These are phyloP conservation scores for Eulemur rufifrons DNA, from an alignment of 2,113 vertebrate genomes.

Conservation along the genomic window DNA sequence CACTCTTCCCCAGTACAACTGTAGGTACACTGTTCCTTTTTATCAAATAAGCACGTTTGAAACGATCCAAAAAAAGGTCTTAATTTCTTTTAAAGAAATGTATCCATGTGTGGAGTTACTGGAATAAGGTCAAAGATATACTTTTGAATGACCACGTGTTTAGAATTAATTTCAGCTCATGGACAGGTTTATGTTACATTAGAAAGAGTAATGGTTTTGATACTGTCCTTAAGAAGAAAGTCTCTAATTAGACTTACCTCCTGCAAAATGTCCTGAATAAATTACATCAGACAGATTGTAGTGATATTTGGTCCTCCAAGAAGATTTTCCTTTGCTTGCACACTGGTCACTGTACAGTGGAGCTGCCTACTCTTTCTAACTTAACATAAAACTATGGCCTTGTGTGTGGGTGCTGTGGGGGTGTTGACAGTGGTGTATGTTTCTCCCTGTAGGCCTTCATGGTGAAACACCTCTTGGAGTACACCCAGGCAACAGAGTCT, in stretches of 20 bases:
- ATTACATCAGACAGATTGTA: not conserved
- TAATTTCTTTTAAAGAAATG: slow-evolving; percentile 85
- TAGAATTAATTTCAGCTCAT: slow-evolving; percentile 83
- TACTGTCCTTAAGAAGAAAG: slow-evolving; percentile 58
- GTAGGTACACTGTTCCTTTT: slow-evolving; percentile 96
- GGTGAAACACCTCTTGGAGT: slow-evolving; percentile 95
- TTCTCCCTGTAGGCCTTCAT: slow-evolving; percentile 94
- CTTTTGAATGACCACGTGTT: slow-evolving; percentile 74
- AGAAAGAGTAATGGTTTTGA: slow-evolving; percentile 82
- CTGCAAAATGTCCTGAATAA: slow-evolving; percentile 44
- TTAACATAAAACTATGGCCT: slow-evolving; percentile 86
- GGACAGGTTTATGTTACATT: slow-evolving; percentile 89
- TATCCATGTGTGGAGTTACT: slow-evolving; percentile 80
- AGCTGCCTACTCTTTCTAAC: slow-evolving; percentile 86
- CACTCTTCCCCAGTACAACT: slow-evolving; percentile 94
- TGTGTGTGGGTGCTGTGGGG: slow-evolving; percentile 65
- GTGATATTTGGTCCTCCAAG: not conserved
- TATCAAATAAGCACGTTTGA: slow-evolving; percentile 92
- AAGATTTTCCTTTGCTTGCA: not conserved
- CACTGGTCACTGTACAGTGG: slow-evolving; percentile 29
- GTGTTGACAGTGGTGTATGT: slow-evolving; percentile 84
- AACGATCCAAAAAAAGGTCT: slow-evolving; percentile 82
- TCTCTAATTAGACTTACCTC: slow-evolving; percentile 63
- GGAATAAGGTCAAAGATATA: slow-evolving; percentile 80
- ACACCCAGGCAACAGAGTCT: slow-evolving; percentile 88